Conservation (phyloP, 2,113 vertebrate genomes). For the Piaya cayana region DNA sequence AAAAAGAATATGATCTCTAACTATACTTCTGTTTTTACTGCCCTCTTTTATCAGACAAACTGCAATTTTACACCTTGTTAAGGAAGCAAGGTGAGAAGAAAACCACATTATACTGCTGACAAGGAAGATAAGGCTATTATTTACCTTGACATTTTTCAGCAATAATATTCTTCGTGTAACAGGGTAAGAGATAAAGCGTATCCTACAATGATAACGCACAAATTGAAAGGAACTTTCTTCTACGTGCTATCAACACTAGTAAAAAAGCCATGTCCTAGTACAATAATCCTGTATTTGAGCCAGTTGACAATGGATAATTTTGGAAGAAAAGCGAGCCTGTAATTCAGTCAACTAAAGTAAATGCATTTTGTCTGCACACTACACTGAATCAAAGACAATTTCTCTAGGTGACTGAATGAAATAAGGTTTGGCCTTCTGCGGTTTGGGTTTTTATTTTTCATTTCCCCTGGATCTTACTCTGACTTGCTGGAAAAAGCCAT, state of each 20-base stretch:
- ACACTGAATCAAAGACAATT: neutral
- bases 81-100: conserved; percentile 45
- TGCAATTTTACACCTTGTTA: conserved; percentile 57
- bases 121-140: conserved; percentile 58
- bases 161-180: conserved; percentile 35
- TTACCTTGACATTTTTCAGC: conserved; percentile 41
- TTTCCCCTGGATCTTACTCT: neutral
- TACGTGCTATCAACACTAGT: neutral
- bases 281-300: neutral
- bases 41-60: conserved; percentile 52
- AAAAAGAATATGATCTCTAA: conserved; percentile 2
- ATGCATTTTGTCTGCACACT: neutral
- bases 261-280: neutral
- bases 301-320: neutral
- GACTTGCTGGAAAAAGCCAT: neutral
- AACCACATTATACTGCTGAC: conserved; percentile 35
- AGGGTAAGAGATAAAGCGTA: conserved; percentile 52
- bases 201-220: neutral
- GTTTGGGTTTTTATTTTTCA: neutral
- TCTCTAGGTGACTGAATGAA: neutral
- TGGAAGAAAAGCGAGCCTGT: neutral
- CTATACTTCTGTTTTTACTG: conserved; percentile 48
- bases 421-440: neutral
- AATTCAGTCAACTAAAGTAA: neutral
- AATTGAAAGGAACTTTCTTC: conserved; percentile 18